Evolutionary conservation across 2,888 invertebrate species (phyloP), one percentile per base, ranked within the genome.

Genomic region (Magallana nippona): DNA sequence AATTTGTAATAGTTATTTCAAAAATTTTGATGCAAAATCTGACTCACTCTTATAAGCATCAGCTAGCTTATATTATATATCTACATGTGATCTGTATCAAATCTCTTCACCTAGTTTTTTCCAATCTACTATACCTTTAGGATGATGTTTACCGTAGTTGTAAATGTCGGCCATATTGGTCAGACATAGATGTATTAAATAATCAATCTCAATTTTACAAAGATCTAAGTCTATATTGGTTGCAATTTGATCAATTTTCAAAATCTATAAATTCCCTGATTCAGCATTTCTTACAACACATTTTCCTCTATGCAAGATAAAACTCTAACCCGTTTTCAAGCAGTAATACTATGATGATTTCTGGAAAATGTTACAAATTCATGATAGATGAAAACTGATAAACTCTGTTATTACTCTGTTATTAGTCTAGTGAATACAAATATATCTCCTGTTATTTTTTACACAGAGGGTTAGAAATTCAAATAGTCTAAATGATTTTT

Each of bases 401-500:
- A 11, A 11, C 32, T 71, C 15, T 71, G 32, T 71, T 22, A 71
- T 71, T 15, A 11, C 32, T 71, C 15, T 71, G 32, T 71, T 22
- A 71, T 71, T 15, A 32, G 22, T 71, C 32, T 11, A 60, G 19
- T 71, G 19, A 22, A 63, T 27, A 71, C 27, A 27, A 22, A 71
- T 27, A 71, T 32, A 71, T 22, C 71, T 71, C 71, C 32, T 71
- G 27, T 71, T 44, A 44, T 44, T 44, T 71, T 71, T 22, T 60
- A 19, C 60, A n/a, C n/a, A n/a, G n/a, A n/a, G n/a, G n/a, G n/a
- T n/a, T n/a, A 71, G 71, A 71, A 71, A 27, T 27, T 22, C 71
- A 71, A 71, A 71, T 71, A 71, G 71, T n/a, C n/a, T n/a, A n/a
- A n/a, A n/a, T 17, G 32, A 13, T 71, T 71, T 32, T 71, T 19